Evolutionary conservation across 1,140 invertebrate species (phyloP), one percentile per base, ranked within the genome.

Genomic region (Elysia chlorotica): DNA sequence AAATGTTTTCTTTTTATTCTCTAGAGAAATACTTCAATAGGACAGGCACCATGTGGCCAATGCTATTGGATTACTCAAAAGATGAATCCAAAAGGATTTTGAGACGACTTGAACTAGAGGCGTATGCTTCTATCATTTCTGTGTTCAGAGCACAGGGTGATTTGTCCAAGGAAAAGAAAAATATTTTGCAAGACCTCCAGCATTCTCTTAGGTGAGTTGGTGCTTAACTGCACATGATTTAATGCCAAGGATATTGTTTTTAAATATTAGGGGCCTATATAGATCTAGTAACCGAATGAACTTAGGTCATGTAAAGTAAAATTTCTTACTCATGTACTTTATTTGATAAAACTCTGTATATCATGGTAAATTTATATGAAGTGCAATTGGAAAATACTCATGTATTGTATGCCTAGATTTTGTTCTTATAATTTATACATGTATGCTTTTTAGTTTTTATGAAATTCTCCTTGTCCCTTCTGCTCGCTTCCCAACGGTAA

Each of bases 91-190:
- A 93, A 86, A 91, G 93, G 85, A 92, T 92, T 88, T 91, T 96
- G 81, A 90, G 95, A 83, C 92, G 92, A 89, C 90, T 96, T 81
- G 96, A 97, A 90, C 88, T 97, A 79, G 94, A 96, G 88, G 94
- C 95, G 75, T 97, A 96, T 90, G 92, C 93, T 79, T 91, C 92
- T 84, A 90, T 96, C 85, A 92, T 97, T 63, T 94, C 93, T 82
- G 94, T 94, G 75, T 92, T 97, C 86, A 91, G 96, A 88, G 96
- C 95, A 82, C 95, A 97, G 89, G 96, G 96, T 71, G 90, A 92
- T 82, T 91, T 96, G 48, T 94, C 91, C 80, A 91, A 91, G 81
- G 92, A 93, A 76, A 96, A 95, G 90, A 92, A 92, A 85, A 93
- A 93, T 85, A 88, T 96, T 74, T 89, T 97, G 56, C 91, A 92